phyloP scores from a whole-genome alignment of 2,797 vertebrate species.

The Pelochelys cantorii region DNA sequence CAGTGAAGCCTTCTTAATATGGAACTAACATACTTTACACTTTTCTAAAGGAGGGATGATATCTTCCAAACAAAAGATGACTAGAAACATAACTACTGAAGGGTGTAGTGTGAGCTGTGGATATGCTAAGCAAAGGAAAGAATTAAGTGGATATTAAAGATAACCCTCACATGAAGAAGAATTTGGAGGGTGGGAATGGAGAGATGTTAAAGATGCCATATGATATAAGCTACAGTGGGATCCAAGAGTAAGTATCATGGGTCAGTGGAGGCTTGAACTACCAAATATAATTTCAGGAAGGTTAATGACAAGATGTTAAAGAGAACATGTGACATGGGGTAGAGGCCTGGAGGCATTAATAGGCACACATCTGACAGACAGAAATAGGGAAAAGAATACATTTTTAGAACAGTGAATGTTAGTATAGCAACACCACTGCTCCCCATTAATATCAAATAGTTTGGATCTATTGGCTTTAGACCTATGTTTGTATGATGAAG shows the following conservation, averaged over 20 bases:
- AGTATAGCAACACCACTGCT: not conserved
- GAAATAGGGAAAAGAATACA: not conserved
- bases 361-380: not conserved
- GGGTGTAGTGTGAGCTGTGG: rapidly evolving
- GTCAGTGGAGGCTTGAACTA: not conserved
- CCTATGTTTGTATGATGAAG: not conserved
- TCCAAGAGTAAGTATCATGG: too few relatives aligned
- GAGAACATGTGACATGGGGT: not conserved
- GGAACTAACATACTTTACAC: not conserved
- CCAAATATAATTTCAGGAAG: not conserved
- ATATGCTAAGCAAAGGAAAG: not conserved
- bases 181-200: not conserved
- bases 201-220: not conserved
- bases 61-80: not conserved
- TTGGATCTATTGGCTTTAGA: not conserved
- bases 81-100: not conserved
- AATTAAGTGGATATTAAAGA: not conserved
- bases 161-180: not conserved
- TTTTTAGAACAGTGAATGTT: not conserved
- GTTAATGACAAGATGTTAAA: not conserved
- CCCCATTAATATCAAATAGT: not conserved
- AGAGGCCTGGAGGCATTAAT: not conserved
- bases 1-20: not conserved
- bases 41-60: not conserved
- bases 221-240: not conserved